Base-by-base conservation (phyloP, 2,888 invertebrate species). In the Tholera decimalis region DNA sequence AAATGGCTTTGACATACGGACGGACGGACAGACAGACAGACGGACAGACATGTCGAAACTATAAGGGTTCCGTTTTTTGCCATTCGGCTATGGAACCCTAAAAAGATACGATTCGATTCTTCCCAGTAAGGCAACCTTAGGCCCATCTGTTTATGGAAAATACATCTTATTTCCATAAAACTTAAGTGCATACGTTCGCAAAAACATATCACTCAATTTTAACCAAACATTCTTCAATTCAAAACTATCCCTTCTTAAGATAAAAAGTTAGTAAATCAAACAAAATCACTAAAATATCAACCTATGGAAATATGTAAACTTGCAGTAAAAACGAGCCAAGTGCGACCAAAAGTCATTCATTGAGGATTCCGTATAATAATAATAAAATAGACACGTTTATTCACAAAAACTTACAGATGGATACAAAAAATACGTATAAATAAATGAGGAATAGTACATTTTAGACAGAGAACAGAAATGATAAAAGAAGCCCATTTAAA, bases 261-360 rank as follows among this genome's bases (percentile, higher is more conserved):
- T 49, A 77, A 50, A 62, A 76, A 39, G 51, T 18, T 46, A 39
- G 50, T 71, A 63, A 71, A 65, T 72, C 63, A 79, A 69, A 76
- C 60, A 63, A 64, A 69, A 69, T 69, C 56, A 59, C 59, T 67
- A 60, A 66, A 80, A 82, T 73, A 82, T 77, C 69, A 82, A 77
- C 69, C 46, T 43, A 51, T 15, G 49, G 56, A 68, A 79, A 82
- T 69, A 28, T 79, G 63, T 76, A 79, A 80, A 60, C 53, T 64
- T 73, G 63, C 41, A 53, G 51, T 49, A 44, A 57, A 67, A 63
- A 15, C 1, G 3, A 20, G 43, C 6, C 0, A 44, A 24, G 47
- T 18, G 18, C 11, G 9, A 60, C 13, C 4, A 2, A 5, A 1
- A 2, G 0, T 8, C 0, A 3, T 13, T 1, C 0, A 11, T 9